phyloP scores from a whole-genome alignment of 2,797 vertebrate genomes.

The Bovichtus variegatus region DNA sequence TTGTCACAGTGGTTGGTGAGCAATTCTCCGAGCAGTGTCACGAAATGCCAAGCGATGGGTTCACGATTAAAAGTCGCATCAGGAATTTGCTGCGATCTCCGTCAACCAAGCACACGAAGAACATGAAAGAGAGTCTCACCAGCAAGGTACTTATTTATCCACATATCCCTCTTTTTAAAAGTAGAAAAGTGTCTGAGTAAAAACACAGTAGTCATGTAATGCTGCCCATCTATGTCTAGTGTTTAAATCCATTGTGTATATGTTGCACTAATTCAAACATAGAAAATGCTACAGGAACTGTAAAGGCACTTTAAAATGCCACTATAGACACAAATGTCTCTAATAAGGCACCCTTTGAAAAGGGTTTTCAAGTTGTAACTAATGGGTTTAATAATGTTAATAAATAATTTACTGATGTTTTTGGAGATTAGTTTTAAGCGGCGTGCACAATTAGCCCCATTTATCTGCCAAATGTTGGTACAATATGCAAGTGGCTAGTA shows the following conservation, averaged over 20 bases:
- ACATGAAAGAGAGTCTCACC: conserved; percentile 52
- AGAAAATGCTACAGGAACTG: too few relatives aligned
- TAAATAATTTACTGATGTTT: neutral
- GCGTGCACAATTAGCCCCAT: too few relatives aligned
- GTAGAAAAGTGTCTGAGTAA: neutral
- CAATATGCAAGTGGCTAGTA: too few relatives aligned
- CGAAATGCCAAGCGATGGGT: conserved; percentile 74
- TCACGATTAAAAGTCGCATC: conserved; percentile 79
- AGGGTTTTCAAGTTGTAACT: neutral
- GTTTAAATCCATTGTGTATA: neutral
- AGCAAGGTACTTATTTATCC: conserved; percentile 62
- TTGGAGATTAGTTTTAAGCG: neutral
- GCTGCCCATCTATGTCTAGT: neutral
- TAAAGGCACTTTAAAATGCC: neutral
- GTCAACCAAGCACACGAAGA: conserved; percentile 64
- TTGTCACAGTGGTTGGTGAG: conserved; percentile 5
- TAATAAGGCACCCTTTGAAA: neutral
- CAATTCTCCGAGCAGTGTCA: neutral
- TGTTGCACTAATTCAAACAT: neutral
- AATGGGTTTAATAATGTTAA: neutral
- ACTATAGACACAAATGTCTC: neutral
- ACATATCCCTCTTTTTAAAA: neutral
- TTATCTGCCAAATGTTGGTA: too few relatives aligned
- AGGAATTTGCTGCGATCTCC: conserved; percentile 81
- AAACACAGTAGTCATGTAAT: neutral